Conservation (phyloP, 53 echinoderm and acorn worm species). For the Mesocentrotus franciscanus region DNA sequence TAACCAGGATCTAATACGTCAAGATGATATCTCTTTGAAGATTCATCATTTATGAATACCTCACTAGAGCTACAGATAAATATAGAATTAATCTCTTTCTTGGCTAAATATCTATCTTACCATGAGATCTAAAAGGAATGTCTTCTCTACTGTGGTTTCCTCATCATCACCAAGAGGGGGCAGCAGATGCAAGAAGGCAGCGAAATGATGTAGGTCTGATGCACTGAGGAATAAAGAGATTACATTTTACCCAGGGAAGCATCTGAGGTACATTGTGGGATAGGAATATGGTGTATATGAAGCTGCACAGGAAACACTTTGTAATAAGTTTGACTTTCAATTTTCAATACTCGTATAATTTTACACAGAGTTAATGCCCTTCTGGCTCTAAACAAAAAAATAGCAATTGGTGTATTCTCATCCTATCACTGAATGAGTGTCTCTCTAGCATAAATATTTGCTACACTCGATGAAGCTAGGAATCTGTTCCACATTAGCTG, state of each 20-base stretch:
- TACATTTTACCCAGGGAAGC: neutral
- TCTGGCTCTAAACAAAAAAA: too few species aligned
- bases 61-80: neutral
- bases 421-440: neutral
- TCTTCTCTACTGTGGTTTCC: conserved; percentile 73
- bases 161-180: conserved; percentile 81
- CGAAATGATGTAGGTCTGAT: conserved; percentile 87
- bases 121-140: conserved; percentile 90
- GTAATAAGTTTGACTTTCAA: too few species aligned
- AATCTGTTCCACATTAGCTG: too few species aligned
- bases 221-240: conserved; percentile 70
- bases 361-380: too few species aligned
- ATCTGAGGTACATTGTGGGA: neutral
- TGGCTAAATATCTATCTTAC: conserved; percentile 59
- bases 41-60: too few species aligned
- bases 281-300: neutral
- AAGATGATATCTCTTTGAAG: too few species aligned
- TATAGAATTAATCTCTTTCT: neutral
- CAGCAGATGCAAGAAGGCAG: conserved; percentile 83
- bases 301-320: neutral
- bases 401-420: too few species aligned
- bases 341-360: too few species aligned
- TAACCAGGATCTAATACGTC: too few species aligned
- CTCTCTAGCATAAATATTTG: neutral
- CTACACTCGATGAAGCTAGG: neutral